phyloP scores from a whole-genome alignment of 2,797 vertebrate genomes.

The Nothura maculosa region DNA sequence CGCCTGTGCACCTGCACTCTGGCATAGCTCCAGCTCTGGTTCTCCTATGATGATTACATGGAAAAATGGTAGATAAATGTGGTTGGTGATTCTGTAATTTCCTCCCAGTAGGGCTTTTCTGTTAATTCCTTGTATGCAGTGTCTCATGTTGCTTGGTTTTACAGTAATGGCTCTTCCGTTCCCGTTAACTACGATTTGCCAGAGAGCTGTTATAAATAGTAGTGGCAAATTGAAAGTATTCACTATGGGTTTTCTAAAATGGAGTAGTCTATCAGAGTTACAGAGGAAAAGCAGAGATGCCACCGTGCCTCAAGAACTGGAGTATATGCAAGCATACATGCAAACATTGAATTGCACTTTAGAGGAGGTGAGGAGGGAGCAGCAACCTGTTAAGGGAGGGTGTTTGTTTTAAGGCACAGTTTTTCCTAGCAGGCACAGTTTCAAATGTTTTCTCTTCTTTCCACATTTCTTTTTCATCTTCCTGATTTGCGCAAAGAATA shows the following conservation, averaged over 20 bases:
- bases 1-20: not conserved
- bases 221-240: not conserved
- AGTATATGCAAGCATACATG: not conserved
- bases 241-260: not conserved
- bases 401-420: not conserved
- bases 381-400: not conserved
- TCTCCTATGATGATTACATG: not conserved
- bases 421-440: not conserved
- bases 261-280: not conserved
- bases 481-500: not conserved
- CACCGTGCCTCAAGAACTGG: not conserved
- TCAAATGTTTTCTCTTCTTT: not conserved
- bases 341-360: not conserved
- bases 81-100: not conserved
- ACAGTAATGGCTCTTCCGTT: not conserved
- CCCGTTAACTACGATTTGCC: not conserved
- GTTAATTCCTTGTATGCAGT: not conserved
- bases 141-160: not conserved
- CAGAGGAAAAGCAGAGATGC: not conserved
- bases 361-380: not conserved
- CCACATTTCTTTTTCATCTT: not conserved
- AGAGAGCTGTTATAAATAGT: conserved; percentile 7
- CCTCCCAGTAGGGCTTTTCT: not conserved
- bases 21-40: not conserved
- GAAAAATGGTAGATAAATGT: not conserved